A percentile compares a stretch with the other conserved stretches of the same genome.
phyloP scores from a whole-genome alignment of 2,113 vertebrate species.

The Microtus pennsylvanicus region DNA sequence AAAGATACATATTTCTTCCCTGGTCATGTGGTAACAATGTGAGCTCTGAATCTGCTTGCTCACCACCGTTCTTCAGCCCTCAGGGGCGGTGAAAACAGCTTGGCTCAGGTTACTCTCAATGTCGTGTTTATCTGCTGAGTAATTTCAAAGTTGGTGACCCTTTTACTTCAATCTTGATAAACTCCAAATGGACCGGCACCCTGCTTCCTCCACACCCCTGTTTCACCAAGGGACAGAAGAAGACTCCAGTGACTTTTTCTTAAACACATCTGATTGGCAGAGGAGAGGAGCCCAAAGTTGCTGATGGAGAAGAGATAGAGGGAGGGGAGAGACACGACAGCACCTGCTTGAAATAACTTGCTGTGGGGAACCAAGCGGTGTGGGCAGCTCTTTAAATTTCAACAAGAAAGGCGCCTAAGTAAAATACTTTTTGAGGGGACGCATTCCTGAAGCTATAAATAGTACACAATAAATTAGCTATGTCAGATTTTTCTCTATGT shows the following conservation, averaged over 20 bases:
- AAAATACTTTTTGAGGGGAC: conserved; percentile 47
- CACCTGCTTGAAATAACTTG: background rate
- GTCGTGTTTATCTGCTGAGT: background rate
- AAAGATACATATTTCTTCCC: conserved; percentile 54
- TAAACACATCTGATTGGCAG: background rate
- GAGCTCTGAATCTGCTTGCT: conserved; percentile 50
- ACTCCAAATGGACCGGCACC: background rate
- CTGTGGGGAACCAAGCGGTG: conserved; percentile 27
- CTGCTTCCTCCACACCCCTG: background rate
- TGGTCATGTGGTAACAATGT: conserved; percentile 49
- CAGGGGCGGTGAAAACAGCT: background rate
- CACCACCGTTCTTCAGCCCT: background rate
- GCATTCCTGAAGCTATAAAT: background rate
- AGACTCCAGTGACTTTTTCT: background rate
- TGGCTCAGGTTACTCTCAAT: background rate
- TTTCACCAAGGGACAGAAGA: background rate
- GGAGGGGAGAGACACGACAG: background rate
- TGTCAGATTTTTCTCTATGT: conserved; percentile 25
- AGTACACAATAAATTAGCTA: conserved; percentile 21
- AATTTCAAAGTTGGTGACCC: background rate
- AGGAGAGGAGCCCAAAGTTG: conserved; percentile 23
- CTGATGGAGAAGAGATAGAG: background rate
- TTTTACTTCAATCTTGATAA: background rate
- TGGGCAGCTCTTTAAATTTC: conserved; percentile 15
- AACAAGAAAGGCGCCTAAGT: conserved; percentile 28